Conservation (phyloP, 1,140 invertebrate genomes). For the Hypothenemus hampei region DNA sequence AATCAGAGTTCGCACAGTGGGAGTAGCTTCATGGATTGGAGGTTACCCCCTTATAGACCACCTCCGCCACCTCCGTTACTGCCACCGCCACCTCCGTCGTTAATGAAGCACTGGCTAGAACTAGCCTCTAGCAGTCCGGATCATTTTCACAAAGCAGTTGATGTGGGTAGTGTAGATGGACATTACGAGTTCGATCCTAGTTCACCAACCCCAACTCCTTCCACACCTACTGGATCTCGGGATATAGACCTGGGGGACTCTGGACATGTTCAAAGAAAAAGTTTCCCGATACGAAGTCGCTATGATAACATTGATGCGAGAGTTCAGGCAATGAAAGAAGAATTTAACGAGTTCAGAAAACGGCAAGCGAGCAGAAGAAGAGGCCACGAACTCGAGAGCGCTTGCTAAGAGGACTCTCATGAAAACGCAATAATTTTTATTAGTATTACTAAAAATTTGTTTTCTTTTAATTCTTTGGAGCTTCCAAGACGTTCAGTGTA, state of each 20-base stretch:
- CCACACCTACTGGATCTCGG: constrained; percentile 60
- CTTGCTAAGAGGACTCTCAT: too few relatives aligned
- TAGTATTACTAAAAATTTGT: too few relatives aligned
- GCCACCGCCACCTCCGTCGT: constrained; percentile 41
- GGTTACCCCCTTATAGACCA: constrained; percentile 67
- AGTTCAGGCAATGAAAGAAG: constrained; percentile 91
- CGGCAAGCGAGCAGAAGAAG: constrained; percentile 70
- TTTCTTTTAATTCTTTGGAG: too few relatives aligned
- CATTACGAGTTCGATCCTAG: constrained; percentile 91
- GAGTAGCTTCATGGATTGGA: constrained; percentile 69
- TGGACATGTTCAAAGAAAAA: constrained; percentile 41
- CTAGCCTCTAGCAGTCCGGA: constrained; percentile 52
- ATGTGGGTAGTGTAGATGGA: constrained; percentile 85
- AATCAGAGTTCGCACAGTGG: constrained; percentile 63
- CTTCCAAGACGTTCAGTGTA: too few relatives aligned
- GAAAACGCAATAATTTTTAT: neutral
- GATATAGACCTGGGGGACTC: constrained; percentile 49
- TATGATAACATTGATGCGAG: constrained; percentile 83
- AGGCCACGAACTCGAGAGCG: constrained; percentile 67
- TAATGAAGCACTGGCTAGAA: constrained; percentile 57
- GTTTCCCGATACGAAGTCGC: constrained; percentile 47
- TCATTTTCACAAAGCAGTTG: constrained; percentile 52
- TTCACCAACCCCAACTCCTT: constrained; percentile 69
- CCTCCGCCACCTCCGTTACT: constrained; percentile 56
- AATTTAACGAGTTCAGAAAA: constrained; percentile 88